These are phyloP conservation scores for Hirtodrosophila confusa DNA, from an alignment of 2,888 invertebrate species.

Conservation along the genomic window DNA sequence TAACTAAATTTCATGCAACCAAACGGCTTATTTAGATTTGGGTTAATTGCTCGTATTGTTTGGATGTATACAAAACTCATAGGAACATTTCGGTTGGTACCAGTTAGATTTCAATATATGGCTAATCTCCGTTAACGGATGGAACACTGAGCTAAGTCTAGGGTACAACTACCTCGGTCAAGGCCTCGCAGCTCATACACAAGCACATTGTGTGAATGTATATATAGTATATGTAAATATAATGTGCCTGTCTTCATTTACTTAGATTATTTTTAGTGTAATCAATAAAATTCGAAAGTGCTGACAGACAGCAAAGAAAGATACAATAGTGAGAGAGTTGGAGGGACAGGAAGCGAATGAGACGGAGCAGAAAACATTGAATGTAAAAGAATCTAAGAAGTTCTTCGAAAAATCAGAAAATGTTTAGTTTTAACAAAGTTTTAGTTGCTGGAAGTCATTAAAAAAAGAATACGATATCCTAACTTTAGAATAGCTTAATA, in stretches of 20 bases:
- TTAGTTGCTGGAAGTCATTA: no score
- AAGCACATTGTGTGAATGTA: no score
- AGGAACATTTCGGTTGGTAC: not conserved
- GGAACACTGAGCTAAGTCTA: constrained; percentile 5
- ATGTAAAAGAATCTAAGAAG: not conserved
- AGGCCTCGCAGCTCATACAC: no score
- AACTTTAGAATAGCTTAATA: no score
- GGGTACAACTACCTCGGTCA: constrained; percentile 32
- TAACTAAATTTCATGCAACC: constrained; percentile 41
- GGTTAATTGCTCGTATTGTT: constrained; percentile 61
- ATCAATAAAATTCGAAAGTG: constrained; percentile 46
- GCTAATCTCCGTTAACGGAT: constrained; percentile 42
- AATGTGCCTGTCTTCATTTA: constrained; percentile 21
- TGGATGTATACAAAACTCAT: constrained; percentile 9
- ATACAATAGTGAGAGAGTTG: not conserved
- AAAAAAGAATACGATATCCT: no score
- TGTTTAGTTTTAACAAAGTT: no score
- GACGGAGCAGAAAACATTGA: not conserved
- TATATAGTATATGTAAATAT: constrained; percentile 4
- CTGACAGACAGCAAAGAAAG: not conserved
- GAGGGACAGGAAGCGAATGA: not conserved
- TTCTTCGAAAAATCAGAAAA: no score
- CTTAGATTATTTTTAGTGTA: constrained; percentile 41
- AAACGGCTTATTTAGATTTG: constrained; percentile 51
- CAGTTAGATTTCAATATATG: constrained; percentile 20